These are phyloP conservation scores for Spinus olivaceus DNA, from an alignment of 2,797 vertebrate species.

Conservation along the genomic window DNA sequence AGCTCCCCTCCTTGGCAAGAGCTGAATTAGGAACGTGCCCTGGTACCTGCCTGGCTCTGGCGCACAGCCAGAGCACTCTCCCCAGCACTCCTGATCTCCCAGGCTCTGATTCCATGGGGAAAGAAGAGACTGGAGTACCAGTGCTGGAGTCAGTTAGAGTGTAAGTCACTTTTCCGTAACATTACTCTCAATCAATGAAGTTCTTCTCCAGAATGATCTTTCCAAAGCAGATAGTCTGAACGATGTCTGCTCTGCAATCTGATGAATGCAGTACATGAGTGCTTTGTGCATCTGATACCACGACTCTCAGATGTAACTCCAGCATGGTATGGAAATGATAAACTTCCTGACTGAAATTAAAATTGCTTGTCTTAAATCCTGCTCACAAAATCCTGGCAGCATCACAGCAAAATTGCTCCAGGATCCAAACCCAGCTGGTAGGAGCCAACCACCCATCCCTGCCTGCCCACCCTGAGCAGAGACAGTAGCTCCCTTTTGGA, in stretches of 20 bases:
- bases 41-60: neutral
- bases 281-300: neutral
- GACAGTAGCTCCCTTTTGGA: neutral
- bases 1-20: neutral
- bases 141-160: neutral
- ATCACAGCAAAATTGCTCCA: neutral
- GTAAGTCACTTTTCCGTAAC: neutral
- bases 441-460: neutral
- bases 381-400: neutral
- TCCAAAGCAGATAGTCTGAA: neutral
- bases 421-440: neutral
- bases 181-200: neutral
- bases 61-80: neutral
- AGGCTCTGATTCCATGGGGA: neutral
- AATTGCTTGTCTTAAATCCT: neutral
- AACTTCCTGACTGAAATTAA: neutral
- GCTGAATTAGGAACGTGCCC: neutral
- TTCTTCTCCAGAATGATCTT: neutral
- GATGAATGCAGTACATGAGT: rapidly evolving
- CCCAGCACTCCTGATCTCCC: rapidly evolving
- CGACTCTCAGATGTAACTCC: rapidly evolving
- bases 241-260: neutral
- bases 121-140: neutral
- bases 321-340: neutral
- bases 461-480: neutral